Conservation (phyloP, 2,888 invertebrate species). For the Sminthurides aquaticus region DNA sequence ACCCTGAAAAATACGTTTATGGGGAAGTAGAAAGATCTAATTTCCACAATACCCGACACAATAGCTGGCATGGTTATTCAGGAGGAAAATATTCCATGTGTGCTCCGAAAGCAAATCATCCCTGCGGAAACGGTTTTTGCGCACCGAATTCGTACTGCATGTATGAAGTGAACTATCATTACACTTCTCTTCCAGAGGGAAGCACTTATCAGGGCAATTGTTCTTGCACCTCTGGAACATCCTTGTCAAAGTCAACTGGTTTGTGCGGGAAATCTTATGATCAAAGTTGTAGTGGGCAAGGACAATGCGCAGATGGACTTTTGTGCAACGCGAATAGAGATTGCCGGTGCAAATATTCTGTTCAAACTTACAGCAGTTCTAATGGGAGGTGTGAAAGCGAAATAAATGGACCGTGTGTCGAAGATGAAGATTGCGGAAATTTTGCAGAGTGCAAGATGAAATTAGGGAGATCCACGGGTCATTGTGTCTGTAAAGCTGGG, state of each 20-base stretch:
- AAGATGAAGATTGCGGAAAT: not conserved
- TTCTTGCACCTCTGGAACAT: not conserved
- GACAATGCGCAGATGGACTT: not conserved
- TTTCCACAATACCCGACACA: not conserved
- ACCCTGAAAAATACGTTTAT: not conserved
- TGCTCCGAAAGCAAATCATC: not conserved
- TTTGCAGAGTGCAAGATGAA: not conserved
- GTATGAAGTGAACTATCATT: too few species aligned
- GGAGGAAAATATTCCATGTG: not conserved
- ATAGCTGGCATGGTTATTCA: not conserved
- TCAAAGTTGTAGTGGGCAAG: not conserved
- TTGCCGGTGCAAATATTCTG: not conserved
- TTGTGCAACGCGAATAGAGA: not conserved
- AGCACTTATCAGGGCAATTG: not conserved
- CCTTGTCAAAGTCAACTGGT: not conserved
- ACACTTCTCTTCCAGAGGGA: not conserved
- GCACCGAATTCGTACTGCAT: not conserved
- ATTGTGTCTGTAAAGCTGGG: not conserved
- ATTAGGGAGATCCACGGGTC: not conserved
- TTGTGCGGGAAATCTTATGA: not conserved
- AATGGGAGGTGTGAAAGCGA: not conserved
- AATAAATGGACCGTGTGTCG: not conserved
- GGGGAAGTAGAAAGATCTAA: not conserved
- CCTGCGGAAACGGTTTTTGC: not conserved
- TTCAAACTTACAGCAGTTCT: not conserved